A percentile compares a stretch with the other conserved stretches of the same genome.
These are phyloP conservation scores for Anseranas semipalmata DNA, from an alignment of 2,113 vertebrate species.

Conservation along the genomic window DNA sequence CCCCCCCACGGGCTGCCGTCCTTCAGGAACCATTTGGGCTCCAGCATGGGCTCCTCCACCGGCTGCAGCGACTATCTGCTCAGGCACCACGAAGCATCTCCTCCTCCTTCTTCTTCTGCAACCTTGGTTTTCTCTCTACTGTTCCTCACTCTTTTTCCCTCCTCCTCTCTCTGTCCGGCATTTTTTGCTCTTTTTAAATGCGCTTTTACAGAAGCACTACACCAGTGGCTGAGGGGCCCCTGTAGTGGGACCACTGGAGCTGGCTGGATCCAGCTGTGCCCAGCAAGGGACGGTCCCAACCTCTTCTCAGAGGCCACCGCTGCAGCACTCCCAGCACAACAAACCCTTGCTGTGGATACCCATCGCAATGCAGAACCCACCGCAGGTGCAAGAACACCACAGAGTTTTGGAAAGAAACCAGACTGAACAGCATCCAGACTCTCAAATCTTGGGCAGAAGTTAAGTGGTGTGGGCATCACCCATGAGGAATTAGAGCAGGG, in stretches of 20 bases:
- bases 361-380: neutral
- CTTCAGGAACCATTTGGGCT: neutral
- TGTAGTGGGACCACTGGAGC: neutral
- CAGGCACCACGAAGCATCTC: neutral
- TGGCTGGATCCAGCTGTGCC: neutral
- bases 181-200: neutral
- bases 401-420: neutral
- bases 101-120: neutral
- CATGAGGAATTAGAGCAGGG: neutral
- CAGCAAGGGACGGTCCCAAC: neutral
- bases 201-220: neutral
- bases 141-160: neutral
- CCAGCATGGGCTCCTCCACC: neutral
- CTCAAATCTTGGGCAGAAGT: neutral
- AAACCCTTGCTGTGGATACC: neutral
- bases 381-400: neutral
- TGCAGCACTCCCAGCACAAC: neutral
- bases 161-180: neutral
- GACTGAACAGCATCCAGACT: neutral
- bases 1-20: neutral
- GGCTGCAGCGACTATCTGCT: neutral
- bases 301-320: neutral
- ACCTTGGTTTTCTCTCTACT: neutral
- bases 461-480: accelerated
- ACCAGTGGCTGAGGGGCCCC: accelerated